These are phyloP conservation scores for Peribatodes rhomboidaria DNA, from an alignment of 2,888 invertebrate genomes.

Conservation along the genomic window DNA sequence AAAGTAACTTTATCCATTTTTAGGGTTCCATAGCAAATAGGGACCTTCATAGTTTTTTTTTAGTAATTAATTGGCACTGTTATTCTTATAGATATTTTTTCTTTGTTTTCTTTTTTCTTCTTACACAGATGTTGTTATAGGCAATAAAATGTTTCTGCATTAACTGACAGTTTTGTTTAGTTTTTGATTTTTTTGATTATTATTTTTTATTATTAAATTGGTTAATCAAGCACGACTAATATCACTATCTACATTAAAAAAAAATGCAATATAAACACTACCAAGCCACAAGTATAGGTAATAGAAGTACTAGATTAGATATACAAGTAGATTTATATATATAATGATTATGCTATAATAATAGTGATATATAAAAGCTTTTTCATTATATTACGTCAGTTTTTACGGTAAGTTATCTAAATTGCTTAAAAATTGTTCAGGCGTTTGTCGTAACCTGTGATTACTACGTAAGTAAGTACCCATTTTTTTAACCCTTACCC, in stretches of 20 bases:
- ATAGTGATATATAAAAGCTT: constrained; percentile 61
- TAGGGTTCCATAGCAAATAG: no score
- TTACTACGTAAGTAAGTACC: constrained; percentile 48
- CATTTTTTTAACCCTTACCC: not conserved
- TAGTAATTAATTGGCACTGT: constrained; percentile 82
- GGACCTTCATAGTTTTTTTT: constrained; percentile 50
- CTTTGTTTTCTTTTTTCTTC: constrained; percentile 70
- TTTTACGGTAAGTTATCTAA: constrained; percentile 50
- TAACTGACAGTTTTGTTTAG: constrained; percentile 69
- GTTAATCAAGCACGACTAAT: constrained; percentile 7
- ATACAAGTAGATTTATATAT: constrained; percentile 69
- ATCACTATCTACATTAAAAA: not conserved
- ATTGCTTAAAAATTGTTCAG: constrained; percentile 55
- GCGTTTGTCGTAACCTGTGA: constrained; percentile 56
- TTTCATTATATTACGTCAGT: constrained; percentile 57
- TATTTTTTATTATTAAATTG: constrained; percentile 38
- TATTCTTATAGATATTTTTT: constrained; percentile 78
- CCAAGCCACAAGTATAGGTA: constrained; percentile 20
- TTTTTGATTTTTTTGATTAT: constrained; percentile 59
- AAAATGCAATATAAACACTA: constrained; percentile 29
- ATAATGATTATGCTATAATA: constrained; percentile 64
- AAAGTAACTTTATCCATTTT: constrained; percentile 59
- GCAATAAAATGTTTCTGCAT: constrained; percentile 79
- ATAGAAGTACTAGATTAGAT: constrained; percentile 43
- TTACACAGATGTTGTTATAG: constrained; percentile 75